Evolutionary conservation across 2,888 invertebrate species (phyloP).

Genomic region (Steinernema scapterisci): DNA sequence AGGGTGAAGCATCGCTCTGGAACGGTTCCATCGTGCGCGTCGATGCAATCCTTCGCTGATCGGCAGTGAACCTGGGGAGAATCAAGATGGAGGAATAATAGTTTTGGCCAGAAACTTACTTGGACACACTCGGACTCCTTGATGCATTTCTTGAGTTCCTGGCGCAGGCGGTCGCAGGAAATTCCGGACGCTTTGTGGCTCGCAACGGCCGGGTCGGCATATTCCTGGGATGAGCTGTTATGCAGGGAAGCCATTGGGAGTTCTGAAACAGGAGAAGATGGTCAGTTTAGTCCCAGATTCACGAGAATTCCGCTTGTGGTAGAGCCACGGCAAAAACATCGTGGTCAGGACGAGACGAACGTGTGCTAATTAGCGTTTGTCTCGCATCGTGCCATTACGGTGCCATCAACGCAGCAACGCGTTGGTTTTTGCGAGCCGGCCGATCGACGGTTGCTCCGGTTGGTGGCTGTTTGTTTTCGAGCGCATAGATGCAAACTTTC

Average conservation of each 20-base stretch:
- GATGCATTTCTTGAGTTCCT: conserved; percentile 61
- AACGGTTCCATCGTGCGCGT: conserved; percentile 58
- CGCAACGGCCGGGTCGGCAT: conserved; percentile 37
- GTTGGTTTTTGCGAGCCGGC: too few species aligned
- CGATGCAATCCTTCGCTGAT: conserved; percentile 62
- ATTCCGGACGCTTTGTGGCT: conserved; percentile 49
- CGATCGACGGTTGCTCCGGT: too few species aligned
- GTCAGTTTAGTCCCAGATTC: too few species aligned
- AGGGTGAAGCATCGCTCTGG: conserved; percentile 60
- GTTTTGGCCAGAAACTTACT: conserved; percentile 30
- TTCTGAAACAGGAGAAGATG: neutral
- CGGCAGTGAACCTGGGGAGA: conserved; percentile 36
- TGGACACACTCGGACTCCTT: conserved; percentile 63
- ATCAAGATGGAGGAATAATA: neutral
- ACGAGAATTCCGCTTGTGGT: too few species aligned
- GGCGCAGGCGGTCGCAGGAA: conserved; percentile 60
- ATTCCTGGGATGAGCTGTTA: conserved; percentile 37
- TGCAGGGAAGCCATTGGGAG: conserved; percentile 35
- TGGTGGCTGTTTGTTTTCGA: too few species aligned
- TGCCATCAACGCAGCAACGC: too few species aligned
- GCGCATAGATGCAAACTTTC: too few species aligned
- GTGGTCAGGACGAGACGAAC: too few species aligned
- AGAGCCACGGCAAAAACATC: too few species aligned
- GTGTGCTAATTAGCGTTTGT: too few species aligned
- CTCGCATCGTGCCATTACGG: too few species aligned